Percentiles rank a stretch among this genome's conserved stretches.
Conservation (phyloP, 2,888 invertebrate genomes). For the Spilosoma lubricipeda region DNA sequence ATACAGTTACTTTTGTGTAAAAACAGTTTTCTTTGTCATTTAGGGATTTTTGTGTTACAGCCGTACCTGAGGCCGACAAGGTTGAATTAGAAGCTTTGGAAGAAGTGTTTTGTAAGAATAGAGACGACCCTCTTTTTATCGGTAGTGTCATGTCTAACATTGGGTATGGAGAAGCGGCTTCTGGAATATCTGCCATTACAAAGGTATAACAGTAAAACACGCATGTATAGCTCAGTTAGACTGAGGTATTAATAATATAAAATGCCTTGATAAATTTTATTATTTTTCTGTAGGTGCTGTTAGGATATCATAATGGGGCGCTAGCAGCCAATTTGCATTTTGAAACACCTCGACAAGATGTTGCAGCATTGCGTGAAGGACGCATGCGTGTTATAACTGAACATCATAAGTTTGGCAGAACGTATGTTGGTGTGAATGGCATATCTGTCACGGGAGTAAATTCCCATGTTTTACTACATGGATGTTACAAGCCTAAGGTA, state of each 20-base stretch:
- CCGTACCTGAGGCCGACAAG: conserved; percentile 86
- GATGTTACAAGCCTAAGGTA: conserved; percentile 66
- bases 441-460: conserved; percentile 66
- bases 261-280: not conserved
- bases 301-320: conserved; percentile 88
- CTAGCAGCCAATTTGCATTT: conserved; percentile 91
- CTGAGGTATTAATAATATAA: not conserved
- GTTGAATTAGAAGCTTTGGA: conserved; percentile 87
- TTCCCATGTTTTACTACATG: conserved; percentile 64
- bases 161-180: conserved; percentile 68
- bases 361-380: conserved; percentile 80
- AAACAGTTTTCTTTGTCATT: not conserved
- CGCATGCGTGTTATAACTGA: conserved; percentile 86
- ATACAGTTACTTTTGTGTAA: not conserved
- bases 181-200: conserved; percentile 84
- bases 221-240: not conserved
- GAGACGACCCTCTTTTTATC: conserved; percentile 86
- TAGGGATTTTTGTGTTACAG: conserved; percentile 32
- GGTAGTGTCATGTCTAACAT: conserved; percentile 75
- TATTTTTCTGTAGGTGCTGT: conserved; percentile 62
- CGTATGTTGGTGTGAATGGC: conserved; percentile 65
- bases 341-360: conserved; percentile 81
- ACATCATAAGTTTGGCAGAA: conserved; percentile 84
- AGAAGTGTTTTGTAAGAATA: conserved; percentile 82
- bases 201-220: conserved; percentile 78